A percentile compares a stretch with the other conserved stretches of the same genome.
Evolutionary conservation across 2,888 invertebrate genomes (phyloP).

Genomic region (Drosophila testacea): DNA sequence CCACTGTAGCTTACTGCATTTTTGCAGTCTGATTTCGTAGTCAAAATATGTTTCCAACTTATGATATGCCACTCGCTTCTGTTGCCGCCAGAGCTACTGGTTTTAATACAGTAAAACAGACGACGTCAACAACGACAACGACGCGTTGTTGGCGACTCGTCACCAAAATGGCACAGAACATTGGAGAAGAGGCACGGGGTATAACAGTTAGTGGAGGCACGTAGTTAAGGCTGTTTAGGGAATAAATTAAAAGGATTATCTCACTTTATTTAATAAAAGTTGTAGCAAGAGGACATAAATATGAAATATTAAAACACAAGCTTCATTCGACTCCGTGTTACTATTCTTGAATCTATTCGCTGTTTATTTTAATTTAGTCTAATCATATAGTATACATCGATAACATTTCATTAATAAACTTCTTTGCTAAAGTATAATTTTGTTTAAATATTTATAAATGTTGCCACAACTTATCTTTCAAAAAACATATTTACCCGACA

Average conservation of each 20-base stretch:
- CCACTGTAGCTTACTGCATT: too few relatives aligned
- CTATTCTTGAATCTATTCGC: too few relatives aligned
- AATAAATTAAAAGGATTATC: conserved; percentile 9
- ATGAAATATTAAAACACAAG: not conserved
- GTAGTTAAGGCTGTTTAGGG: conserved; percentile 14
- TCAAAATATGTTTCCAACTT: conserved; percentile 81
- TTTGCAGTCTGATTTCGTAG: conserved; percentile 80
- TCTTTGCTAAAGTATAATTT: too few relatives aligned
- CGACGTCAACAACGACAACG: conserved; percentile 20
- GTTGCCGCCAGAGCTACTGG: conserved; percentile 65
- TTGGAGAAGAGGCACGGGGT: not conserved
- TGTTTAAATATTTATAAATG: too few relatives aligned
- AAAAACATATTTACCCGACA: too few relatives aligned
- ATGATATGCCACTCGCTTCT: conserved; percentile 66
- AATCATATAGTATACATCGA: too few relatives aligned
- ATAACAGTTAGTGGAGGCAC: conserved; percentile 17
- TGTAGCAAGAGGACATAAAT: too few relatives aligned
- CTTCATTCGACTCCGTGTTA: not conserved
- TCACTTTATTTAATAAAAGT: not conserved
- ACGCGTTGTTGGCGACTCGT: conserved; percentile 28
- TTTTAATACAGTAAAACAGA: conserved; percentile 46
- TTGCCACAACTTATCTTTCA: too few relatives aligned
- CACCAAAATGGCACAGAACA: conserved; percentile 37
- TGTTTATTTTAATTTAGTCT: too few relatives aligned
- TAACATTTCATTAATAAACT: too few relatives aligned